Base-by-base conservation (phyloP, 2,888 invertebrate genomes). In the Chironomus riparius region DNA sequence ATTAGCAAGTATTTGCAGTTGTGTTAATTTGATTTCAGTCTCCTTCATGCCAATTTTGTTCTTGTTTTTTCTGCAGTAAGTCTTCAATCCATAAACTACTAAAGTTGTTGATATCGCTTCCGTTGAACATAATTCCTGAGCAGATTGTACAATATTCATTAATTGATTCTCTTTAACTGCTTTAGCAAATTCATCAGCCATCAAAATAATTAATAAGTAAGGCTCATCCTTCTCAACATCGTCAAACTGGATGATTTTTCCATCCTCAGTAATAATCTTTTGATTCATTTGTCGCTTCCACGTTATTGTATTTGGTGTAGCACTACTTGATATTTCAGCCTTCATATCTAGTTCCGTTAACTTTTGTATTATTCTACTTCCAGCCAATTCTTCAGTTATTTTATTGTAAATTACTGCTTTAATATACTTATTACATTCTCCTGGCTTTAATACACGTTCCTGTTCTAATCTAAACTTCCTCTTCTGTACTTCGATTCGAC, bases 1-100 rank as follows among this genome's bases (percentile, higher is more conserved):
- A 56, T 82, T 80, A 65, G 82, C 80, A 13, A 82, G 24, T 13
- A 84, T 48, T 76, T 84, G 83, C 0, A 84, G 72, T 77, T 83
- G 82, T 5, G 82, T 82, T 6, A 84, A 70, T 0, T 79, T 78
- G 2, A 78, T 78, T 47, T 80, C 79, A 12, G 79, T 76, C 5
- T 79, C 78, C 5, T 70, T 78, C 18, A 79, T 77, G 21, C 77
- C 79, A 3, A 78, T 28, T 1, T 28, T 61, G 18, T 77, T 77
- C 5, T 61, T 74, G 71, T 78, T 73, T n/a, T 78, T 2, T 76
- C 77, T 62, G 76, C 76, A 77, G 50, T 71, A 72, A 21, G 76
- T 77, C 61, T 77, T 79, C 15, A 79, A 62, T 6, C 80, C 80
- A 69, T 80, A 80, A 68, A 82, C 76, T 0, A 81, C 77, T 21